phyloP scores from a whole-genome alignment of 2,888 invertebrate species.

The Rhagophthalmus giganteus region DNA sequence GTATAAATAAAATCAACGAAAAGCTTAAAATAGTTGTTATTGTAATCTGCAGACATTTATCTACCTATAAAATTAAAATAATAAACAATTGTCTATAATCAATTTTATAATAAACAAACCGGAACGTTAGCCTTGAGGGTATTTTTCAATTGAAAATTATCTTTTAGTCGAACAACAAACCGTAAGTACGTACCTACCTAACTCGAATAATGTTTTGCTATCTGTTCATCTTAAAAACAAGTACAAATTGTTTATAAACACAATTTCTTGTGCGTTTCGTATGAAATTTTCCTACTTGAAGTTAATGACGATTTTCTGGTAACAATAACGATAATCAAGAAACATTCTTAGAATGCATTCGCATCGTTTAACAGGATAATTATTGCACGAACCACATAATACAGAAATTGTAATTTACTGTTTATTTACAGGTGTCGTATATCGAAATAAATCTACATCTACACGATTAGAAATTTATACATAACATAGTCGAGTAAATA shows the following conservation, averaged over 20 bases:
- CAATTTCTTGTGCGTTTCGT: conserved; percentile 9
- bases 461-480: too few species aligned
- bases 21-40: too few species aligned
- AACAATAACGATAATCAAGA: conserved; percentile 20
- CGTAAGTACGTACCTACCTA: too few species aligned
- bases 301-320: conserved; percentile 24
- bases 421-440: conserved; percentile 19
- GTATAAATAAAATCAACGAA: too few species aligned
- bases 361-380: conserved; percentile 29
- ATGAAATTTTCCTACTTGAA: conserved; percentile 18
- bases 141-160: too few species aligned
- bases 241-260: conserved; percentile 10
- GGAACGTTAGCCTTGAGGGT: too few species aligned
- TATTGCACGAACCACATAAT: conserved; percentile 13
- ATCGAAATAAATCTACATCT: conserved; percentile 2
- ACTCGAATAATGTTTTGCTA: conserved; percentile 6
- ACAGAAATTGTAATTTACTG: conserved; percentile 13
- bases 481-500: too few species aligned
- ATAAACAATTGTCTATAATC: too few species aligned
- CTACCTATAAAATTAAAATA: too few species aligned
- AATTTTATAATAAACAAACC: too few species aligned
- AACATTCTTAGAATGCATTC: conserved; percentile 24
- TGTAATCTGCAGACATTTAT: too few species aligned
- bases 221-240: conserved; percentile 9
- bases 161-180: too few species aligned